Evolutionary conservation across 2,888 invertebrate species (phyloP).

Genomic region (Rhagium mordax): DNA sequence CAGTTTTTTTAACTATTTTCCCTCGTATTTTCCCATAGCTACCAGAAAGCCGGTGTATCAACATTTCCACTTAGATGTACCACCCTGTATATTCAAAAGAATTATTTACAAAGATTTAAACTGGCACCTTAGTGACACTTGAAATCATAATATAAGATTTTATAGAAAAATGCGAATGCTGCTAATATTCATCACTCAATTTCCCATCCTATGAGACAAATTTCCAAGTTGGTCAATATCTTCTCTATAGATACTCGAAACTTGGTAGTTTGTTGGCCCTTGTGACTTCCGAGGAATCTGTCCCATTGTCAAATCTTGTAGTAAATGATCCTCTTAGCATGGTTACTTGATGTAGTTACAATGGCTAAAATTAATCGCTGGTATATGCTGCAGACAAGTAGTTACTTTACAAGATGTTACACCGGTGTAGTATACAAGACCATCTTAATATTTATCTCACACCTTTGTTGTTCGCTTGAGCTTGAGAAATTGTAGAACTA

Average conservation of each 20-base stretch:
- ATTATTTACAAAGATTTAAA: too few relatives aligned
- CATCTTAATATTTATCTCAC: conserved; percentile 7
- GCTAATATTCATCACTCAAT: background rate
- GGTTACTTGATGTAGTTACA: conserved; percentile 12
- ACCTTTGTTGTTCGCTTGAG: background rate
- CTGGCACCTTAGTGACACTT: too few relatives aligned
- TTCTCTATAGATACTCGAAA: conserved; percentile 2
- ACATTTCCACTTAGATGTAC: too few relatives aligned
- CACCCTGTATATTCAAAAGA: too few relatives aligned
- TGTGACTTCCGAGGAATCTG: conserved; percentile 25
- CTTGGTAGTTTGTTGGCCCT: conserved; percentile 15
- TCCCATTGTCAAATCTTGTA: conserved; percentile 10
- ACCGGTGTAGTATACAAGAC: background rate
- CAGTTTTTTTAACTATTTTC: too few relatives aligned
- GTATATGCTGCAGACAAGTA: conserved; percentile 14
- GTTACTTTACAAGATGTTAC: conserved; percentile 4
- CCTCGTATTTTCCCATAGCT: too few relatives aligned
- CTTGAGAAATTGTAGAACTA: conserved; percentile 15
- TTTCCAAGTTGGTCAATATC: conserved; percentile 8
- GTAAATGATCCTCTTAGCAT: conserved; percentile 14
- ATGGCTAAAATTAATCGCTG: conserved; percentile 34
- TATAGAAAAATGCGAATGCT: too few relatives aligned
- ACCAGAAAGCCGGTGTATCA: too few relatives aligned
- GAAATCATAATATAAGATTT: too few relatives aligned
- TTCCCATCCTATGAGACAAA: background rate